Evolutionary conservation across 1,140 invertebrate species (phyloP).

Genomic region (Tetramorium alpestre): DNA sequence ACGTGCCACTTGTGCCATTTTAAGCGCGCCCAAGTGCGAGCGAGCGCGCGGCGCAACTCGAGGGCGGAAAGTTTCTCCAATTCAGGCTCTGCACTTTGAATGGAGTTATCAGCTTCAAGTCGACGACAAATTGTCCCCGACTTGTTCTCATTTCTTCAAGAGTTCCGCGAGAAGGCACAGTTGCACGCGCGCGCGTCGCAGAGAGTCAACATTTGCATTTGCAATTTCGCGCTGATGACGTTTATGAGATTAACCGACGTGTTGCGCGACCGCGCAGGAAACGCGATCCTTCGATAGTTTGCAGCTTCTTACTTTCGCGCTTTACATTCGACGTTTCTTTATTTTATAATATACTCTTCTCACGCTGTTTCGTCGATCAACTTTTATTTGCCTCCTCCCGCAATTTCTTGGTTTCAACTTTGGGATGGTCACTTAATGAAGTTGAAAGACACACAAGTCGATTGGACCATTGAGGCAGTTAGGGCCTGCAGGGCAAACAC

Average conservation of each 20-base stretch:
- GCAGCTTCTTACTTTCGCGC: neutral
- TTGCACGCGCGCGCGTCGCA: neutral
- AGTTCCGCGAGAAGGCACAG: neutral
- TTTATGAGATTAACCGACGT: neutral
- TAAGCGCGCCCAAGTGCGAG: neutral
- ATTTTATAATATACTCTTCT: too few relatives aligned
- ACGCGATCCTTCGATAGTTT: neutral
- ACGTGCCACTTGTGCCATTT: constrained; percentile 11
- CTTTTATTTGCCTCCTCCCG: neutral
- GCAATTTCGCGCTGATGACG: neutral
- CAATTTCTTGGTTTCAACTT: neutral
- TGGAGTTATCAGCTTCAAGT: neutral
- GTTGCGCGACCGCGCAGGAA: neutral
- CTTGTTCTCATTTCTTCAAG: neutral
- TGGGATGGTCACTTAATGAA: neutral
- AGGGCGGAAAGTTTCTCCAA: neutral
- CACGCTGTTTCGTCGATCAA: too few relatives aligned
- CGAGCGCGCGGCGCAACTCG: neutral
- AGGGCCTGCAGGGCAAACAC: neutral
- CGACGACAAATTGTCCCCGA: neutral
- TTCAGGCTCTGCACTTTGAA: neutral
- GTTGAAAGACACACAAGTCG: neutral
- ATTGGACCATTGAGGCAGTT: neutral
- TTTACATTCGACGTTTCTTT: neutral
- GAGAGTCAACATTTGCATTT: neutral